Evolutionary conservation across 2,797 vertebrate genomes (phyloP), one percentile per base, ranked within the genome.

Genomic region (Amniataba percoides): DNA sequence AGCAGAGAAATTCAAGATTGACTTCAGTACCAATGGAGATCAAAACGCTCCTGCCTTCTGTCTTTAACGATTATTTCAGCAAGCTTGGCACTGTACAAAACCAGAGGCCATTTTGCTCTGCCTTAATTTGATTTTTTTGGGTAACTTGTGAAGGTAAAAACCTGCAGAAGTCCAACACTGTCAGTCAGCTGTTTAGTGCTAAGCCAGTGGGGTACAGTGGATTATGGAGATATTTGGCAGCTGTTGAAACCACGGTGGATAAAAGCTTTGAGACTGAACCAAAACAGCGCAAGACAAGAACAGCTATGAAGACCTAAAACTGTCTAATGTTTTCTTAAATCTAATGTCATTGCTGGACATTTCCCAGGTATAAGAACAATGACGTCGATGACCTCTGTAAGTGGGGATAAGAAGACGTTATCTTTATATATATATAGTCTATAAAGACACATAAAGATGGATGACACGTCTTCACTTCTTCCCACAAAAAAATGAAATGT

Each of bases 31-130:
- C 46, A 7, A 11, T 49, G 11, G 42, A 49, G 18, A 58, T 36
- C 40, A n/a, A 27, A 18, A 46, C 19, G 5, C 7, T 53, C 23
- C 23, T 36, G 16, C n/a, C 3, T 4, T 63, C 11, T 52, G n/a
- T 59, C 36, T 66, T 23, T 63, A 25, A 23, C 45, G 13, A 74
- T 53, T 45, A 36, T 52, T 23, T 69, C 25, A 52, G 48, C 51
- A 65, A 18, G 34, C 16, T 45, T 51, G 23, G 21, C 58, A 52
- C 19, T 15, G 19, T 14, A 43, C 6, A 34, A 15, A 62, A 14
- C 9, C 11, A 52, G 3, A 74, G 25, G 4, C 55, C 18, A 36
- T 46, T 42, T 42, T 9, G 5, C 9, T 23, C 36, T 8, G 23
- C 14, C 19, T 4, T 15, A 19, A 18, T 19, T 31, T 48, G 31